A percentile compares a stretch with the other conserved stretches of the same genome.
Conservation (phyloP, 2,888 invertebrate genomes). For the Archaeoteleia sp. region DNA sequence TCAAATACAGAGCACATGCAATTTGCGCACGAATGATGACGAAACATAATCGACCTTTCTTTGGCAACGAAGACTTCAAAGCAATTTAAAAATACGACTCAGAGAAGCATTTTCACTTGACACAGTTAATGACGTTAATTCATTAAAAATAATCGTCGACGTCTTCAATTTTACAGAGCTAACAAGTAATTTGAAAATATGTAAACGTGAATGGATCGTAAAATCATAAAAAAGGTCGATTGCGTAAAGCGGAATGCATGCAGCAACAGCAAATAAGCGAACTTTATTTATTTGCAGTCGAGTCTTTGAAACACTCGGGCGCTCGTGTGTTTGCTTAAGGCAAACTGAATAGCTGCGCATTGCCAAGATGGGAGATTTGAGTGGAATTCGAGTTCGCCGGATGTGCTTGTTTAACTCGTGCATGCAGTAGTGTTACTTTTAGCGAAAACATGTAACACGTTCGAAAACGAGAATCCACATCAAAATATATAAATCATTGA, state of each 20-base stretch:
- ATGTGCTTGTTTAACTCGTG: constrained; percentile 14
- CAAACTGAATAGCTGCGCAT: constrained; percentile 1
- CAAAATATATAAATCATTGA: background rate
- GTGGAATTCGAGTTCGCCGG: constrained; percentile 10
- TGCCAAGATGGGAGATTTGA: constrained; percentile 4
- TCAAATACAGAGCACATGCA: constrained; percentile 20
- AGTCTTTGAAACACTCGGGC: constrained; percentile 12
- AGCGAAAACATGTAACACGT: constrained; percentile 1
- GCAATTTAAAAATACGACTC: constrained; percentile 21
- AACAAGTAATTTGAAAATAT: too few species aligned
- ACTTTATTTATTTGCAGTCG: constrained; percentile 20
- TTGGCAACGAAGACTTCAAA: constrained; percentile 38
- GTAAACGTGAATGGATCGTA: too few species aligned
- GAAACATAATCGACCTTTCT: constrained; percentile 50
- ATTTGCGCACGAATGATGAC: constrained; percentile 34
- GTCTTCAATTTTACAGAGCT: too few species aligned
- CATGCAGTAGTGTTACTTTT: constrained; percentile 13
- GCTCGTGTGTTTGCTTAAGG: constrained; percentile 16
- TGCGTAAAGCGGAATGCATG: constrained; percentile 18
- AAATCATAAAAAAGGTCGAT: constrained; percentile 32
- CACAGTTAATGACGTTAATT: constrained; percentile 41
- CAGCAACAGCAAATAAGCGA: constrained; percentile 22
- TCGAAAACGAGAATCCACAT: constrained; percentile 5
- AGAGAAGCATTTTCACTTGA: constrained; percentile 32
- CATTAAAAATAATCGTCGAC: too few species aligned